A percentile compares a stretch with the other conserved stretches of the same genome.
Conservation (phyloP, 2,113 vertebrate species). For the Prinia subflava region DNA sequence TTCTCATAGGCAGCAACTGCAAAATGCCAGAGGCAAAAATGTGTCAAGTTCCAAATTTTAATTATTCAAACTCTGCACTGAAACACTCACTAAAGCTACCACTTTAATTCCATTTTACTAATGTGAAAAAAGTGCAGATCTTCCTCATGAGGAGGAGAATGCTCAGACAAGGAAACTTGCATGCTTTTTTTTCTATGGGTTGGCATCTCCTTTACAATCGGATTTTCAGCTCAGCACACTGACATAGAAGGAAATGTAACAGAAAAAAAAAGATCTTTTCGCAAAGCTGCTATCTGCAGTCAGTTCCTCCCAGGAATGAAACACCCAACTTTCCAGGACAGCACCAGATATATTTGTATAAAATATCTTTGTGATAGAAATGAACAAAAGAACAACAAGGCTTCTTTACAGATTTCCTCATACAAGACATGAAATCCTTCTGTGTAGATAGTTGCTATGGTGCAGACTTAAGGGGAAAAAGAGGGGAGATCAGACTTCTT, state of each 20-base stretch:
- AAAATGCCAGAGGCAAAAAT: neutral
- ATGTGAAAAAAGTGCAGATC: neutral
- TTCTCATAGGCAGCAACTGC: neutral
- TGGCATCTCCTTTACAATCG: neutral
- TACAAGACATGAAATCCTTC: neutral
- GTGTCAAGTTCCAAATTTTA: neutral
- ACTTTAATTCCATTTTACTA: neutral
- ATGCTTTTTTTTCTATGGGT: neutral
- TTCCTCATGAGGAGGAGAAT: neutral
- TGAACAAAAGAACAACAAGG: neutral
- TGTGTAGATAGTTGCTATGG: slow-evolving; percentile 40
- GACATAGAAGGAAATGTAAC: neutral
- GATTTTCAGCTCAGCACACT: neutral
- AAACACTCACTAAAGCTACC: neutral
- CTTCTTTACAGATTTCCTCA: slow-evolving; percentile 23
- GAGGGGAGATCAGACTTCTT: slow-evolving; percentile 12
- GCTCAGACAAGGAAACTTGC: neutral
- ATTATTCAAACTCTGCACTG: neutral
- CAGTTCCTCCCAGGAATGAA: neutral
- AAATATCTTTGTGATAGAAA: neutral
- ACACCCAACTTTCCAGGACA: neutral
- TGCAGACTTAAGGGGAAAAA: neutral
- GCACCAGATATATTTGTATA: neutral
- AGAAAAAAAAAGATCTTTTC: neutral
- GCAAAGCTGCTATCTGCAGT: neutral